Evolutionary conservation across 2,888 invertebrate species (phyloP).

Genomic region (Margaritifera margaritifera): DNA sequence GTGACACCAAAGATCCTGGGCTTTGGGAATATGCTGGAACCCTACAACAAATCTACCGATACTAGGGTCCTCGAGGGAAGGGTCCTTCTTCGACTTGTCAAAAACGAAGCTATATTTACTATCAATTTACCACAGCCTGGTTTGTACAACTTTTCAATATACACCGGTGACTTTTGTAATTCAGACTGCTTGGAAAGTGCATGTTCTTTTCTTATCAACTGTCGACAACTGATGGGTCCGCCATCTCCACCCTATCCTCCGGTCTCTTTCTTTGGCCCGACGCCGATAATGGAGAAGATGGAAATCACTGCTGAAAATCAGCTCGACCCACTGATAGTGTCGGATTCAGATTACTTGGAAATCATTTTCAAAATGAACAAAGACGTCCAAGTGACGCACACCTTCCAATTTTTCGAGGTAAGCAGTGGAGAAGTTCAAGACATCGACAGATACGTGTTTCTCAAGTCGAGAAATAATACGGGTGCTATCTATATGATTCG

Average conservation of each 20-base stretch:
- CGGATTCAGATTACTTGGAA: constrained; percentile 62
- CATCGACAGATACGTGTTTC: constrained; percentile 66
- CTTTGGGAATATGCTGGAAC: constrained; percentile 63
- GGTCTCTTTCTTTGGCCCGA: constrained; percentile 66
- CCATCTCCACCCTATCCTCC: constrained; percentile 63
- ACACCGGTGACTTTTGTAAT: constrained; percentile 67
- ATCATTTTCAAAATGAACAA: constrained; percentile 60
- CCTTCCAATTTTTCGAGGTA: constrained; percentile 65
- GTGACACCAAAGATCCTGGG: constrained; percentile 63
- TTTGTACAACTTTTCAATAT: constrained; percentile 73
- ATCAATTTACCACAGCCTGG: constrained; percentile 72
- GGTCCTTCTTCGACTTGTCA: constrained; percentile 59
- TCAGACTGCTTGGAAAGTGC: constrained; percentile 69
- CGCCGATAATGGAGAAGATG: constrained; percentile 60
- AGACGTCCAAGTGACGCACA: constrained; percentile 65
- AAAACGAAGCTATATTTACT: constrained; percentile 69
- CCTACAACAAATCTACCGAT: constrained; percentile 52
- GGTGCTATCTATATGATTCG: constrained; percentile 67
- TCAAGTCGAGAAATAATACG: constrained; percentile 60
- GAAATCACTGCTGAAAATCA: constrained; percentile 55
- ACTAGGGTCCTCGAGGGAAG: constrained; percentile 57
- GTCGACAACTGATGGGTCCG: constrained; percentile 52
- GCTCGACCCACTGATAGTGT: constrained; percentile 61
- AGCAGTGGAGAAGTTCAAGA: constrained; percentile 59
- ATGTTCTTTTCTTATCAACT: constrained; percentile 67